Percentiles rank a stretch among this genome's conserved stretches.
Conservation (phyloP, 2,113 vertebrate species). For the Anser brachyrhynchus region DNA sequence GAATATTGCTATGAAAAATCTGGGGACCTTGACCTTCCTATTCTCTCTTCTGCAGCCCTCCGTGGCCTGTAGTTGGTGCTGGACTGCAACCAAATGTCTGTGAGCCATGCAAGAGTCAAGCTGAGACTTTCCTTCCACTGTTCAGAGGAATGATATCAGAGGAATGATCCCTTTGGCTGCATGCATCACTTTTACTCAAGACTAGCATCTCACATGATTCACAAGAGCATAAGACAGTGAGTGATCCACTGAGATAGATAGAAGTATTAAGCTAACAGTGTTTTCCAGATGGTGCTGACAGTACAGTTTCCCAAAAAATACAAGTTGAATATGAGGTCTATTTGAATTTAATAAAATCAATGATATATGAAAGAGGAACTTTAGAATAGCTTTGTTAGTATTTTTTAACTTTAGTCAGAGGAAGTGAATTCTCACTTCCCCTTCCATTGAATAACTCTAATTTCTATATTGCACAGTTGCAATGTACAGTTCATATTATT, state of each 20-base stretch:
- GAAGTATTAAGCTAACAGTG: neutral
- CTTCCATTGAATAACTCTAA: neutral
- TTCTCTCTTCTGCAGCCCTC: neutral
- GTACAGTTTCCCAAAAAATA: neutral
- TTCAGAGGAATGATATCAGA: neutral
- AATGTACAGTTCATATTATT: neutral
- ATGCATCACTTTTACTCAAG: neutral
- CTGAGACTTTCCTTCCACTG: neutral
- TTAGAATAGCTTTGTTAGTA: neutral
- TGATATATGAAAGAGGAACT: constrained; percentile 6
- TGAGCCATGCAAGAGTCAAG: neutral
- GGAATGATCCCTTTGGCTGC: neutral
- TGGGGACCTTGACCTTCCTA: neutral
- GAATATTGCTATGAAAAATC: neutral
- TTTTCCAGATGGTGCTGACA: neutral
- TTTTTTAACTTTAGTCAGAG: neutral
- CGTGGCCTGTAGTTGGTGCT: neutral
- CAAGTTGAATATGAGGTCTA: neutral
- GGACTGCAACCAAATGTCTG: neutral
- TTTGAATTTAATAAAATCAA: neutral
- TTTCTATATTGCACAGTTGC: neutral
- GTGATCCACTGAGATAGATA: neutral
- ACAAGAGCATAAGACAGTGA: neutral
- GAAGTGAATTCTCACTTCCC: constrained; percentile 32
- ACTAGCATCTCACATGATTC: neutral